phyloP scores from a whole-genome alignment of 2,113 vertebrate species.

The Vombatus ursinus region DNA sequence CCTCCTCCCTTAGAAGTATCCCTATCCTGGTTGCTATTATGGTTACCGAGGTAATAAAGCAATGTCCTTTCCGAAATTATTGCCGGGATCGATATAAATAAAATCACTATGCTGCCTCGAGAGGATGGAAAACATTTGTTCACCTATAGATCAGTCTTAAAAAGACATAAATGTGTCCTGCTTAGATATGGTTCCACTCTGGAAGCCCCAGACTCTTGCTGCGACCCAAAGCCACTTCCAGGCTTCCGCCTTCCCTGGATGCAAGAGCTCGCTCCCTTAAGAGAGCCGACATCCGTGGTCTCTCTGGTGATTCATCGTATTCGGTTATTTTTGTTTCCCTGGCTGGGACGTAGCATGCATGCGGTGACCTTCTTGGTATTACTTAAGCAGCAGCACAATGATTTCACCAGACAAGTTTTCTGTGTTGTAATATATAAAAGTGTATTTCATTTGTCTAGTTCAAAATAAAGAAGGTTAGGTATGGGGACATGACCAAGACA shows the following conservation, averaged over 20 bases:
- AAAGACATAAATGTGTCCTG: not conserved
- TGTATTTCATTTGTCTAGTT: constrained; percentile 79
- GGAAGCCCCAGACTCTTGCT: not conserved
- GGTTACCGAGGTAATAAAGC: not conserved
- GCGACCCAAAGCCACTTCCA: constrained; percentile 65
- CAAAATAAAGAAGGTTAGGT: constrained; percentile 40
- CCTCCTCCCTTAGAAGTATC: constrained; percentile 11
- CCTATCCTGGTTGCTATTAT: not conserved
- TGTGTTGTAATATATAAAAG: constrained; percentile 80
- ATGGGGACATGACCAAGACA: constrained; percentile 16
- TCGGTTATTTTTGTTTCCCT: constrained; percentile 77
- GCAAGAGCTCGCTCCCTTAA: constrained; percentile 76
- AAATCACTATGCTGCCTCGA: constrained; percentile 8
- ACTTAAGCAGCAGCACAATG: constrained; percentile 79
- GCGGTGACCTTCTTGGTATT: constrained; percentile 81
- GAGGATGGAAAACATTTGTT: not conserved
- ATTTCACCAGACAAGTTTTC: constrained; percentile 82
- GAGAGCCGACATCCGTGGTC: constrained; percentile 77
- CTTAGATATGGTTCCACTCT: too few species aligned
- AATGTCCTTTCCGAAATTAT: not conserved
- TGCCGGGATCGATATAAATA: not conserved
- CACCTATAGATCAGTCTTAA: not conserved
- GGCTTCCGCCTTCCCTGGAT: constrained; percentile 72
- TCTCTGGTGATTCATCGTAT: constrained; percentile 79
- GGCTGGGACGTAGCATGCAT: constrained; percentile 76